Evolutionary conservation across 2,113 vertebrate genomes (phyloP).

Genomic region (Pholis gunnellus): DNA sequence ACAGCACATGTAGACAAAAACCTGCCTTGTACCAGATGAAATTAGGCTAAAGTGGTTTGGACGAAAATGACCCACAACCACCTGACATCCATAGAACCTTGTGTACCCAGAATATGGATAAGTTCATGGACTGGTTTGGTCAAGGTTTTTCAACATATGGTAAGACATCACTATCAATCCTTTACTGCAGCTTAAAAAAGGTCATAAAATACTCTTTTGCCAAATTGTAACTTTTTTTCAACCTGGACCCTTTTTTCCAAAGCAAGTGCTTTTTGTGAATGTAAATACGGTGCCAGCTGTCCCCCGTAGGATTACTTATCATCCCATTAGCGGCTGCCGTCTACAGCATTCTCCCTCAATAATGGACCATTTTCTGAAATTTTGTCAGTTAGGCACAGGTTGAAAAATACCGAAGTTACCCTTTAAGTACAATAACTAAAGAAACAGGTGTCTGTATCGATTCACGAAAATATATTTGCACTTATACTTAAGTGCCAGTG

Average conservation of each 20-base stretch:
- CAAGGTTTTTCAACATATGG: background rate
- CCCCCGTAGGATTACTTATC: too few species aligned
- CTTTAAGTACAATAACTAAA: background rate
- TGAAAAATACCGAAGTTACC: background rate
- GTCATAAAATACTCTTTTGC: background rate
- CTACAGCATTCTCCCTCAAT: too few species aligned
- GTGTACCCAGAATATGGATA: background rate
- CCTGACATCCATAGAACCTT: background rate
- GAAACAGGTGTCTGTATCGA: background rate
- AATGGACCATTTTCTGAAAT: too few species aligned
- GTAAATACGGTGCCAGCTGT: too few species aligned
- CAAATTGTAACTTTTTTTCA: background rate
- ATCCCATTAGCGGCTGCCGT: too few species aligned
- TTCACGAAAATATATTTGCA: background rate
- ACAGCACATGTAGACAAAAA: conserved; percentile 20
- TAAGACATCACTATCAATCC: background rate
- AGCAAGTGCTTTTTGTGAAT: too few species aligned
- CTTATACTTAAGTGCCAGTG: background rate
- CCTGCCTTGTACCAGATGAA: conserved; percentile 23
- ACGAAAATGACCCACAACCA: background rate
- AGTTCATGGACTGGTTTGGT: background rate
- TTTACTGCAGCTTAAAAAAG: background rate
- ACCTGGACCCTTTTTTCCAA: too few species aligned
- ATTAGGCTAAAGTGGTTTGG: conserved; percentile 23
- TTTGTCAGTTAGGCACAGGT: background rate